phyloP scores from a whole-genome alignment of 2,113 vertebrate species.

The Redunca redunca region DNA sequence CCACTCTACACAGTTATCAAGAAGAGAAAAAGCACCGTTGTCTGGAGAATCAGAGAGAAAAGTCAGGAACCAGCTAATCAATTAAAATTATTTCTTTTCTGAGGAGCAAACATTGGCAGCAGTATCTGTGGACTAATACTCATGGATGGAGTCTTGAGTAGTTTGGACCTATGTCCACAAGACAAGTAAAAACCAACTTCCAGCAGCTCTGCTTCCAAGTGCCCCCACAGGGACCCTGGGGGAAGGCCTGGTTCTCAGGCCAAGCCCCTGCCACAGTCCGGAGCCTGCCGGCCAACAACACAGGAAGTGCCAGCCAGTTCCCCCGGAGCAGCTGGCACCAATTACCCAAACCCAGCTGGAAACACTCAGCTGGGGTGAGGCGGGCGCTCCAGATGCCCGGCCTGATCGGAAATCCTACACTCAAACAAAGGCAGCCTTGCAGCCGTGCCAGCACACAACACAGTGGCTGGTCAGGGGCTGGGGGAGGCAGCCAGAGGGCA shows the following conservation, averaged over 20 bases:
- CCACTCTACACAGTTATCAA: no score
- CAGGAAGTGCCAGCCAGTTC: slow-evolving; percentile 43
- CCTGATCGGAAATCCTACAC: slow-evolving; percentile 28
- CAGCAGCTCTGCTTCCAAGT: background rate
- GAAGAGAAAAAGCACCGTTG: background rate
- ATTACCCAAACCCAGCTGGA: slow-evolving; percentile 57
- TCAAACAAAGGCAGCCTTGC: background rate
- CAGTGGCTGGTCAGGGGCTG: background rate
- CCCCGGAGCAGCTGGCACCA: slow-evolving; percentile 55
- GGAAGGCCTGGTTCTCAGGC: slow-evolving; percentile 16
- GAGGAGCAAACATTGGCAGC: background rate
- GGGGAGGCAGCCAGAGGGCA: background rate
- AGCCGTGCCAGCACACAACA: background rate
- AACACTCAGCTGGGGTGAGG: background rate
- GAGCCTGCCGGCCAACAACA: slow-evolving; percentile 26
- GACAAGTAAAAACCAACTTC: background rate
- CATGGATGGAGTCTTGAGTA: background rate
- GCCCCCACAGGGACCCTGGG: background rate
- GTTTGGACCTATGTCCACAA: background rate
- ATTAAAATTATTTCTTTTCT: background rate
- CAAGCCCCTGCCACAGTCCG: background rate
- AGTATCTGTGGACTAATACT: background rate
- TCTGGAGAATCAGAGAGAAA: background rate
- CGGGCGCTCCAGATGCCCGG: background rate
- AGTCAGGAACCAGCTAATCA: background rate